Evolutionary conservation across 53 echinoderm and acorn worm genomes (phyloP).

Genomic region (Holothuria scabra): DNA sequence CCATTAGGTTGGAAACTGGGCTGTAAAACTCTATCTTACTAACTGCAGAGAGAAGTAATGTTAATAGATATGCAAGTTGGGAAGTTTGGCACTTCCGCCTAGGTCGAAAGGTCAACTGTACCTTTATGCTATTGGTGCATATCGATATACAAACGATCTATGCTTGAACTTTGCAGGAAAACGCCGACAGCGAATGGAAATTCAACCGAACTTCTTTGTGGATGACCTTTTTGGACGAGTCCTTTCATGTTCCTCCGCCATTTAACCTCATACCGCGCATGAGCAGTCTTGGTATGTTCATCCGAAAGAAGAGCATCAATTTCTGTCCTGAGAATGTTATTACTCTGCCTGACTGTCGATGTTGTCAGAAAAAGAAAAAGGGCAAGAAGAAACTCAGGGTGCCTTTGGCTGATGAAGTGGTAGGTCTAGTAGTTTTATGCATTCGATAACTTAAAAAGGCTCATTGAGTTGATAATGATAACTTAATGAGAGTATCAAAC

Average conservation of each 20-base stretch:
- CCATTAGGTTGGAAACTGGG: too few species aligned
- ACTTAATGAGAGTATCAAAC: too few species aligned
- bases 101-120: too few species aligned
- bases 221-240: constrained; percentile 81
- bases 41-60: too few species aligned
- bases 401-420: constrained; percentile 43
- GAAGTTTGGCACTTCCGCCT: too few species aligned
- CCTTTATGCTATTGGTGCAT: too few species aligned
- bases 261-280: constrained; percentile 81
- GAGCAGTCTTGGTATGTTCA: constrained; percentile 27
- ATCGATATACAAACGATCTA: too few species aligned
- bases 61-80: too few species aligned
- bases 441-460: too few species aligned
- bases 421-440: background rate
- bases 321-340: background rate
- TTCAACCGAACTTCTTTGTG: constrained; percentile 87
- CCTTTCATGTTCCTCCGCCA: constrained; percentile 83
- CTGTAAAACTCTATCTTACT: too few species aligned
- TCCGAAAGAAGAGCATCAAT: background rate
- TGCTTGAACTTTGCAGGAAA: constrained; percentile 63
- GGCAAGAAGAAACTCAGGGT: background rate
- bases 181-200: constrained; percentile 95
- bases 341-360: background rate
- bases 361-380: background rate
- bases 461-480: too few species aligned